Percentiles rank a stretch among this genome's conserved stretches.
Conservation (phyloP, 92 coral and sea anemone species). For the Porites divaricata region DNA sequence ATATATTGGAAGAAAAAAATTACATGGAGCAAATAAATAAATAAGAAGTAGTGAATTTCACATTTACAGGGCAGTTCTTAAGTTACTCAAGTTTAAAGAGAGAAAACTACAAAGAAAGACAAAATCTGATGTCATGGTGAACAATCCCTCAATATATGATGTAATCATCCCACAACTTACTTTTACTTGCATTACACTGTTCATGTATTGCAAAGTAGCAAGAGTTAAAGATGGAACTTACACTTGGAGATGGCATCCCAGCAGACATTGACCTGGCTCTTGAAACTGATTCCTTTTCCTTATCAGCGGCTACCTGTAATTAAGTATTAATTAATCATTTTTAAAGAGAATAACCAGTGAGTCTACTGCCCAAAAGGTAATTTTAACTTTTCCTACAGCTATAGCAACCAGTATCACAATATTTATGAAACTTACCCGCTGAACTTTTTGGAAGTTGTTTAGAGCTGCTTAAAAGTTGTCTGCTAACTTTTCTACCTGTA, state of each 20-base stretch:
- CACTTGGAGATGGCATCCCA: constrained; percentile 66
- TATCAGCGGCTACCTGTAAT: constrained; percentile 87
- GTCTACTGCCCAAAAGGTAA: not conserved
- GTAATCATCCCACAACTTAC: too few relatives aligned
- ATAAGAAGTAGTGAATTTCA: too few relatives aligned
- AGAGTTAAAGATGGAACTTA: constrained; percentile 39
- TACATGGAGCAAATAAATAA: too few relatives aligned
- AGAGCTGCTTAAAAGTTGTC: constrained; percentile 85
- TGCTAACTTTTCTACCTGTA: constrained; percentile 82
- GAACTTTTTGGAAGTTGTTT: constrained; percentile 86
- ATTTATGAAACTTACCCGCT: constrained; percentile 69
- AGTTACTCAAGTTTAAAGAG: too few relatives aligned
- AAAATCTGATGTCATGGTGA: too few relatives aligned
- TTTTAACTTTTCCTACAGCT: not conserved
- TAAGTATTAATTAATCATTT: too few relatives aligned
- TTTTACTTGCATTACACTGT: too few relatives aligned
- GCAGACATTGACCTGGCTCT: constrained; percentile 91
- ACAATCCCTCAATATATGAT: too few relatives aligned
- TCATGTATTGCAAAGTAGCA: not conserved
- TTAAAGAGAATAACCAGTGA: not conserved
- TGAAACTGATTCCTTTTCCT: constrained; percentile 89
- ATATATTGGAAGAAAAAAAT: too few relatives aligned
- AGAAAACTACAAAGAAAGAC: too few relatives aligned
- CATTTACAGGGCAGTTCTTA: too few relatives aligned
- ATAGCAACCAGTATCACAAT: too few relatives aligned